Evolutionary conservation across 37 sponge, comb jelly and placozoan genomes (phyloP).

Genomic region (Haliclona indistincta): DNA sequence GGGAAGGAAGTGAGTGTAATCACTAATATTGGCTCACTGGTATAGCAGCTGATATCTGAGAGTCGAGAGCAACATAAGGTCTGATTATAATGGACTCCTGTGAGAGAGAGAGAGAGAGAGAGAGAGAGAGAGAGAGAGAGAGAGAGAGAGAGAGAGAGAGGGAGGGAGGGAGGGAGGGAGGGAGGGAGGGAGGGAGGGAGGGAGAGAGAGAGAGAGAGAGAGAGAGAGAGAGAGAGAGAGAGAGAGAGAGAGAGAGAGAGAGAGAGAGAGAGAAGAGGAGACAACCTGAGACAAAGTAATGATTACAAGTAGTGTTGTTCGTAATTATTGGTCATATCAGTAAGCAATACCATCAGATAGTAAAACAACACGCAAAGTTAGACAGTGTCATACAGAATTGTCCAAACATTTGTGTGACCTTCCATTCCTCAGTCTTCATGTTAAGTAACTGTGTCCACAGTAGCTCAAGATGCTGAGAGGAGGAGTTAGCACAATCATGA

Average conservation of each 20-base stretch:
- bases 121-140: not conserved
- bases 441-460: constrained; percentile 87
- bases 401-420: too few species aligned
- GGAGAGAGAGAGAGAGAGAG: not conserved
- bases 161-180: not conserved
- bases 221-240: not conserved
- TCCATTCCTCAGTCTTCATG: constrained; percentile 86
- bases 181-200: not conserved
- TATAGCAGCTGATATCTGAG: constrained; percentile 53
- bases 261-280: not conserved
- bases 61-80: constrained; percentile 49
- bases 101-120: not conserved
- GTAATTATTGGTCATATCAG: too few species aligned
- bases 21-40: constrained; percentile 26
- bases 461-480: constrained; percentile 63
- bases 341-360: too few species aligned
- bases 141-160: not conserved
- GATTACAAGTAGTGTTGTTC: too few species aligned
- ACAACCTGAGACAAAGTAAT: too few species aligned
- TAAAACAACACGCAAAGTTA: too few species aligned
- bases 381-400: too few species aligned
- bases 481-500: not conserved
- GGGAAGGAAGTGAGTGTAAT: not conserved
- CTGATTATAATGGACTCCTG: constrained; percentile 51
- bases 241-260: not conserved